phyloP scores from a whole-genome alignment of 2,888 invertebrate species.

The Gymnoscelis rufifasciata region DNA sequence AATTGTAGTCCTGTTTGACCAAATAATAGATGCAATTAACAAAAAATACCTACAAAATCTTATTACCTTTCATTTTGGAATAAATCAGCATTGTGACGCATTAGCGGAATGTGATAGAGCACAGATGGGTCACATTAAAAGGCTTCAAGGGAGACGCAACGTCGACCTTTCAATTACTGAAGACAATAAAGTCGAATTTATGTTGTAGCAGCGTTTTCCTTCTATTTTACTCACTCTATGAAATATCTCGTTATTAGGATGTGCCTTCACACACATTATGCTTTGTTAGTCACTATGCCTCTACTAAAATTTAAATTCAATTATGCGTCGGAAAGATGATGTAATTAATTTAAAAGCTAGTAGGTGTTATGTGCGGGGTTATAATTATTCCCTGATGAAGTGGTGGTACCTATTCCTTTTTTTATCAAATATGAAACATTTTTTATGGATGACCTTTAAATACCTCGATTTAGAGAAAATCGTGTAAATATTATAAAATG shows the following conservation, averaged over 20 bases:
- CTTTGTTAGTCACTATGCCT: too few species aligned
- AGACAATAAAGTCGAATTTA: constrained; percentile 69
- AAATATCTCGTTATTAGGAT: not conserved
- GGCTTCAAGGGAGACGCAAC: constrained; percentile 52
- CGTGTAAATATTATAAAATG: too few species aligned
- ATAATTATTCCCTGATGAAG: too few species aligned
- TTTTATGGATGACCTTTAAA: too few species aligned
- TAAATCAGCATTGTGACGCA: constrained; percentile 44
- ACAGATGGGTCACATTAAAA: constrained; percentile 63
- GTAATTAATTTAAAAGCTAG: too few species aligned
- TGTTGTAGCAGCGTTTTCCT: constrained; percentile 32
- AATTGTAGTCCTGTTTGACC: not conserved
- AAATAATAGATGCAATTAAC: not conserved
- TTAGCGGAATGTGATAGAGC: constrained; percentile 49
- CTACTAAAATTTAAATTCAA: too few species aligned
- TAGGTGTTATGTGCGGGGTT: too few species aligned
- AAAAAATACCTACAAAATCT: not conserved
- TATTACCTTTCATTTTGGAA: constrained; percentile 26
- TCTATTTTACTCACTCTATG: not conserved
- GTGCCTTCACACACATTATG: too few species aligned
- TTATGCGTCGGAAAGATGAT: too few species aligned
- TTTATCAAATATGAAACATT: too few species aligned
- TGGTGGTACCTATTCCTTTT: too few species aligned
- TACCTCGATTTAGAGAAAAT: too few species aligned
- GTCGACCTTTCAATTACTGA: constrained; percentile 72